Evolutionary conservation across 1,140 invertebrate species (phyloP), one percentile per base, ranked within the genome.

Genomic region (Orius insidiosus): DNA sequence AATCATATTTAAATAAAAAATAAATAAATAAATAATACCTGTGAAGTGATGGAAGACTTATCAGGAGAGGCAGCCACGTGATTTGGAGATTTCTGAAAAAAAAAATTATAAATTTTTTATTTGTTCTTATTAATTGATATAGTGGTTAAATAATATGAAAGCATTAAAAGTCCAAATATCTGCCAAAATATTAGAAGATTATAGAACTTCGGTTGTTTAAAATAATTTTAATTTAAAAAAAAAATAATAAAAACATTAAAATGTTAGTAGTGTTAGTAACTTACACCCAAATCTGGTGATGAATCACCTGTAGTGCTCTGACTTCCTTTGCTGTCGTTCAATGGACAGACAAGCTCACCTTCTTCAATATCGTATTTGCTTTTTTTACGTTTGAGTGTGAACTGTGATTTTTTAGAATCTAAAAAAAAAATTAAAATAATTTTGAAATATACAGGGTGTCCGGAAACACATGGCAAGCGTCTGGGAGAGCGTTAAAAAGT

Each of bases 371-470:
- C 85, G 43, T 73, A 78, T 60, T n/a, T 82, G 53, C 77, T 82
- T 61, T 87, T 87, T 59, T 85, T 85, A 33, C 84, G 71, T 58
- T 88, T 89, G 53, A 92, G 62, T 1, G 86, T 84, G 63, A 92
- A 93, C 61, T 90, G 84, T 38, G 80, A 80, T 63, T 85, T 86
- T 62, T 89, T 90, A 56, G 79, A 72, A 80, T 71, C 84, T 87
- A 57, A 44, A 71, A 68, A 36, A 55, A 40, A 36, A n/a, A n/a
- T n/a, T n/a, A n/a, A n/a, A n/a, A n/a, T n/a, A n/a, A n/a, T n/a
- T n/a, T n/a, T n/a, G n/a, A n/a, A n/a, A n/a, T n/a, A n/a, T n/a
- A n/a, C n/a, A n/a, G n/a, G n/a, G n/a, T n/a, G n/a, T n/a, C n/a
- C n/a, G n/a, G n/a, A n/a, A n/a, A n/a, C n/a, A n/a, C n/a, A n/a